Base-by-base conservation (phyloP, 2,113 vertebrate species). In the Peromyscus californicus region DNA sequence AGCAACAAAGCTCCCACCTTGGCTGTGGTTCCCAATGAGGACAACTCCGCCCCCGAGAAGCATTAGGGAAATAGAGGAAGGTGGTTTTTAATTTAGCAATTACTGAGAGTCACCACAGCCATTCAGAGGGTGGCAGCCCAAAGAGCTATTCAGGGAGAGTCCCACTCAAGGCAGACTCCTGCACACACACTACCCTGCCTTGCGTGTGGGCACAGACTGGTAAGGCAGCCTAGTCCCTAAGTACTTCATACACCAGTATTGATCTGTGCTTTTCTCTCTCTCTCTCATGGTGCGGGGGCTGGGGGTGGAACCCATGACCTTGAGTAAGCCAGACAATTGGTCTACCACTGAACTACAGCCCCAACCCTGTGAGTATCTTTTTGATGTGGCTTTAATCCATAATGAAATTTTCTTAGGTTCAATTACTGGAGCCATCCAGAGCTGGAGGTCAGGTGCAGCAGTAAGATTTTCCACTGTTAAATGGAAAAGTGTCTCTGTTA, bases 381-480 rank as follows among this genome's bases (percentile, higher is more conserved):
- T 74, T 51, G 48, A 36, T 63, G 70, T 91, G 82, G 57, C 61
- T 91, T 96, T 83, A 91, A 92, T 57, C 69, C 39, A 72, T 72
- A 72, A 91, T 76, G 51, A 69, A 51, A 86, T 69, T 91, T 86
- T 67, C 91, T 90, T 33, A 86, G n/a, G 78, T 86, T 39, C 54
- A 70, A 72, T 39, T 74, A 54, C 72, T 65, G 67, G 26, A 89
- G 51, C 22, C 91, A 69, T 54, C 92, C 74, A 94, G 80, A 91
- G 33, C 42, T 84, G 48, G 67, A 96, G 74, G 67, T 93, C 78
- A 86, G 82, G 70, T 36, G 29, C 5, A 74, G 67, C 5, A 0
- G 5, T 11, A 19, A 61, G 57, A 70, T 83, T 69, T 93, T 93
- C 91, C 51, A 45, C n/a, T 65, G 36, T 96, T 89, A 87, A 89